Conservation (phyloP, 2,113 vertebrate genomes). For the Chlorocebus sabaeus region DNA sequence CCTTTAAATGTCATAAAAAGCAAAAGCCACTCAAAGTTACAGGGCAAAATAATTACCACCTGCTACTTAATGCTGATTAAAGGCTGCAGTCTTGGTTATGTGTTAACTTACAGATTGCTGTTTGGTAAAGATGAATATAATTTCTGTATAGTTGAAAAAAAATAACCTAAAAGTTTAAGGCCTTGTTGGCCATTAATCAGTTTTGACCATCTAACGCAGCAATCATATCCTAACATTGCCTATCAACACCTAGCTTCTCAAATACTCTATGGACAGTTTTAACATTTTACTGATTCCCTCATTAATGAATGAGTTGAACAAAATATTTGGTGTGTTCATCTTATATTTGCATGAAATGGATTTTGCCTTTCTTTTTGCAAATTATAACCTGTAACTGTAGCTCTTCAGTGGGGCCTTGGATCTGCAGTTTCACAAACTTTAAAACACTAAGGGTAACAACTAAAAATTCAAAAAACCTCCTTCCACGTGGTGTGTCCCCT, state of each 20-base stretch:
- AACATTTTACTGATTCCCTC: not conserved
- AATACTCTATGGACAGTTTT: not conserved
- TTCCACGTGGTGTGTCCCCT: not conserved
- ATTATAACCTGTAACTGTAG: not conserved
- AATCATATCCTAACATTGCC: not conserved
- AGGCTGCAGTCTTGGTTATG: not conserved
- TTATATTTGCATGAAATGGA: not conserved
- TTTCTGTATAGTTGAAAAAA: not conserved
- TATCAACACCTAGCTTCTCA: not conserved
- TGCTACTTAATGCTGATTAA: not conserved
- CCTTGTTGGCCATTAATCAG: not conserved
- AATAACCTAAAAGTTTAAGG: not conserved
- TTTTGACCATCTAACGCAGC: not conserved
- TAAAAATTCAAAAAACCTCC: not conserved
- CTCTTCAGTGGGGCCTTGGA: not conserved
- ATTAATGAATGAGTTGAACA: not conserved
- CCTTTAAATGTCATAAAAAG: not conserved
- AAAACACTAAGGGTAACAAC: not conserved
- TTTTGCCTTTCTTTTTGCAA: not conserved
- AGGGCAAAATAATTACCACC: not conserved
- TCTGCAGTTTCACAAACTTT: not conserved
- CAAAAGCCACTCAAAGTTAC: not conserved
- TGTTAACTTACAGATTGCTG: not conserved
- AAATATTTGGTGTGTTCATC: not conserved
- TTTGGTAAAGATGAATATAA: not conserved